These are phyloP conservation scores for Rhynchotus rufescens DNA, from an alignment of 2,797 vertebrate genomes.

Conservation along the genomic window DNA sequence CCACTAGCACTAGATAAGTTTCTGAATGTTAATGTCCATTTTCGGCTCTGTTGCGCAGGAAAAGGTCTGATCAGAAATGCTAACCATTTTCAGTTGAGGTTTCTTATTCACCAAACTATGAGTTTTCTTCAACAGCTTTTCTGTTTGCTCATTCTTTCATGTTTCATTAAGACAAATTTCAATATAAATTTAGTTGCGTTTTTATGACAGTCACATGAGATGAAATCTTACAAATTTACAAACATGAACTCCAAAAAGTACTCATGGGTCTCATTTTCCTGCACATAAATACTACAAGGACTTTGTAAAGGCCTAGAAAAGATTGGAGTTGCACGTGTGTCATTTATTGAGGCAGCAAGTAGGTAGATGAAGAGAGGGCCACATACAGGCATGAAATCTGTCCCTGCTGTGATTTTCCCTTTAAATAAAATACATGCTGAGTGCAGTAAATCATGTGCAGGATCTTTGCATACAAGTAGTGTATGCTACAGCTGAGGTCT, in stretches of 20 bases:
- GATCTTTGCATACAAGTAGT: not conserved
- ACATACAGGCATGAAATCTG: slow-evolving; percentile 33
- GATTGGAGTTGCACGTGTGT: slow-evolving; percentile 8
- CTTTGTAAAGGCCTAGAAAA: slow-evolving; percentile 20
- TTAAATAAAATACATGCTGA: slow-evolving; percentile 18
- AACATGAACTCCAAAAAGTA: not conserved
- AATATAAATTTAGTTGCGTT: not conserved
- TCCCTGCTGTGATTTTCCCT: slow-evolving; percentile 28
- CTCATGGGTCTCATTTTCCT: not conserved
- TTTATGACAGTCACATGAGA: slow-evolving; percentile 29
- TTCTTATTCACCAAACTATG: not conserved
- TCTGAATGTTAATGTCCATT: slow-evolving; percentile 3
- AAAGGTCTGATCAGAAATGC: not conserved
- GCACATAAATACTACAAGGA: slow-evolving; percentile 17
- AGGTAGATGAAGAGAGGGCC: not conserved
- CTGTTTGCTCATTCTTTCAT: not conserved
- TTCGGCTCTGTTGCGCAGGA: not conserved
- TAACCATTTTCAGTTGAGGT: not conserved
- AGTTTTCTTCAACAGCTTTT: not conserved
- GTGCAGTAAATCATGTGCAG: slow-evolving; percentile 35
- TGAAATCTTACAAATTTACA: slow-evolving; percentile 1
- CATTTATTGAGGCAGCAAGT: slow-evolving; percentile 19
- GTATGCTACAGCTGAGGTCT: not conserved
- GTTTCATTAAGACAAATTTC: not conserved
- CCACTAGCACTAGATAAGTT: not conserved